These are phyloP conservation scores for Syngnathus acus DNA, from an alignment of 2,797 vertebrate species.

Conservation along the genomic window DNA sequence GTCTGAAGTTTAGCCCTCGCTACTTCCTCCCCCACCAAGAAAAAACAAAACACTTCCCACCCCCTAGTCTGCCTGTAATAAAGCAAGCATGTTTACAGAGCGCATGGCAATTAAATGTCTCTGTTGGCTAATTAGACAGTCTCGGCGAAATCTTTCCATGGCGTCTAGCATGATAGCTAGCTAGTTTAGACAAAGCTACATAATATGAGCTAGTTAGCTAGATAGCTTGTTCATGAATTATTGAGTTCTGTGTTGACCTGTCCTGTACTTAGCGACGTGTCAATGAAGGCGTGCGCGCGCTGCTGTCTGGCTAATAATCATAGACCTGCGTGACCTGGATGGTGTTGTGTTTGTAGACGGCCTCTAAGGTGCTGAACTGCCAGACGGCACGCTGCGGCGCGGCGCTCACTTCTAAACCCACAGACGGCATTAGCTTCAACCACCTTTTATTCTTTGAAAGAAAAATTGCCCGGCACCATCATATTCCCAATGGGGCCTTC, in stretches of 20 bases:
- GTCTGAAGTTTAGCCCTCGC: conserved; percentile 66
- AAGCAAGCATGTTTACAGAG: conserved; percentile 42
- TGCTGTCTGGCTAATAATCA: conserved; percentile 52
- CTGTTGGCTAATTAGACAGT: conserved; percentile 51
- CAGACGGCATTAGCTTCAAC: conserved; percentile 69
- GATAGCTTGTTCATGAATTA: neutral
- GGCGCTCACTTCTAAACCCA: conserved; percentile 61
- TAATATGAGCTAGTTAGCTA: neutral
- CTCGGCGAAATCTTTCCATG: conserved; percentile 65
- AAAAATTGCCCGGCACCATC: conserved; percentile 71
- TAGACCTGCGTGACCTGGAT: conserved; percentile 61
- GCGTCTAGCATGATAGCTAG: neutral
- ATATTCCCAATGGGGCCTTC: conserved; percentile 73
- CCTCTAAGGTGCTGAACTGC: conserved; percentile 63
- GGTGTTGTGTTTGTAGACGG: conserved; percentile 51
- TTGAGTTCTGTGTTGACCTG: conserved; percentile 34
- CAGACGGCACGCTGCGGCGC: conserved; percentile 65
- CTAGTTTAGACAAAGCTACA: neutral
- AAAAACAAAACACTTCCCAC: neutral
- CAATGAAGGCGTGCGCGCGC: conserved; percentile 38
- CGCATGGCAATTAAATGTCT: conserved; percentile 49
- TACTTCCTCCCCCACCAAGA: conserved; percentile 37
- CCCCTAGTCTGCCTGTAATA: neutral
- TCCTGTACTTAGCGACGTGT: conserved; percentile 51
- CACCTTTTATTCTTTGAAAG: conserved; percentile 69